phyloP scores from a whole-genome alignment of 1,140 invertebrate species.

The Plectus sambesii region DNA sequence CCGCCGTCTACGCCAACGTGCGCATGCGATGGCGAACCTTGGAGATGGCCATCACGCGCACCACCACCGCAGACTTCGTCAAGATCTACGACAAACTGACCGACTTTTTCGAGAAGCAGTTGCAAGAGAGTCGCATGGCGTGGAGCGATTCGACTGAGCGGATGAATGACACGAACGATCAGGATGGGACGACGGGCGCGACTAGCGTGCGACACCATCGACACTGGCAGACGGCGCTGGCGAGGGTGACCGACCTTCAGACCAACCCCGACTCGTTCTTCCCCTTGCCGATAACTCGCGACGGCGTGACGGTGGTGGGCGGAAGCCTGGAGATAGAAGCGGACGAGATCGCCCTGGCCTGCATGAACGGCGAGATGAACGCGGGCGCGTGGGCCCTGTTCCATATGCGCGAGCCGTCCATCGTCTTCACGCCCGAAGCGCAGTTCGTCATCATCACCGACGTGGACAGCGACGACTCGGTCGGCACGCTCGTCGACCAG shows the following conservation, averaged over 20 bases:
- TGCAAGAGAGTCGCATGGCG: slow-evolving; percentile 13
- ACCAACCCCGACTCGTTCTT: slow-evolving; percentile 23
- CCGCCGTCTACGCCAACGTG: slow-evolving; percentile 27
- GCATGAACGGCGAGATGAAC: slow-evolving; percentile 43
- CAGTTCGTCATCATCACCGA: slow-evolving; percentile 31
- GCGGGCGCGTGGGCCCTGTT: slow-evolving; percentile 37
- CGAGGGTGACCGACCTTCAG: slow-evolving; percentile 33
- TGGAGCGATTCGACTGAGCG: slow-evolving; percentile 13
- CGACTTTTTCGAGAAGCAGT: slow-evolving; percentile 29
- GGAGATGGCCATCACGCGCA: slow-evolving; percentile 39
- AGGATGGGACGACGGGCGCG: slow-evolving; percentile 7
- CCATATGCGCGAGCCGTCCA: slow-evolving; percentile 29
- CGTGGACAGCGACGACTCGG: slow-evolving; percentile 3
- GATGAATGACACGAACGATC: not conserved
- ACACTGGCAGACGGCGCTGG: slow-evolving; percentile 33
- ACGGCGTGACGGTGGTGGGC: slow-evolving; percentile 37
- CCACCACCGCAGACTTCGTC: slow-evolving; percentile 29
- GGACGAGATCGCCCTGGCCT: slow-evolving; percentile 27
- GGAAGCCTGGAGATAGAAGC: slow-evolving; percentile 33
- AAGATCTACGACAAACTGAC: slow-evolving; percentile 34
- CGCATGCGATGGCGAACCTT: slow-evolving; percentile 31
- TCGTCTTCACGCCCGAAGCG: slow-evolving; percentile 22
- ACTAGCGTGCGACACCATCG: slow-evolving; percentile 7
- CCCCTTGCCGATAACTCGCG: slow-evolving; percentile 21
- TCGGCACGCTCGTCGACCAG: slow-evolving; percentile 31